Evolutionary conservation across 2,888 invertebrate genomes (phyloP).

Genomic region (Chymomyza caudatula): DNA sequence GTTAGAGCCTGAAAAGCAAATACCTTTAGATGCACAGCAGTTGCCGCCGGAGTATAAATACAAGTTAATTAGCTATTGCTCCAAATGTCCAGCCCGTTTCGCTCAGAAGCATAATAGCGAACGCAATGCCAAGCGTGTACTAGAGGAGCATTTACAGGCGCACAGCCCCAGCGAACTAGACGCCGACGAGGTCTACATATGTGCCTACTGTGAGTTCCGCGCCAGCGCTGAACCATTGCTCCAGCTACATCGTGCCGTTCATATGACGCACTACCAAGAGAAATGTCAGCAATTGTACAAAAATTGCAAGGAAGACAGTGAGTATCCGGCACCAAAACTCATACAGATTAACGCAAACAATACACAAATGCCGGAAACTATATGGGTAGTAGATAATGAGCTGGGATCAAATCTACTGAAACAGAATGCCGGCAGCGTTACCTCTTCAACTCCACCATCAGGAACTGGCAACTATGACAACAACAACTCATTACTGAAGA

Average conservation of each 20-base stretch:
- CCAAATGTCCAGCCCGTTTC: constrained; percentile 87
- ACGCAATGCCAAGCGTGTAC: constrained; percentile 84
- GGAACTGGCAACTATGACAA: constrained; percentile 51
- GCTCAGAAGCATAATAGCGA: constrained; percentile 79
- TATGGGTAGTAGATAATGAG: constrained; percentile 77
- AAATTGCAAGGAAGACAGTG: constrained; percentile 82
- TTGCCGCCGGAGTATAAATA: constrained; percentile 69
- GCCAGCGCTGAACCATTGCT: constrained; percentile 85
- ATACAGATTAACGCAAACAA: constrained; percentile 75
- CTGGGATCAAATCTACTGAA: constrained; percentile 49
- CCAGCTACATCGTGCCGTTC: constrained; percentile 84
- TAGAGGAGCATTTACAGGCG: constrained; percentile 83
- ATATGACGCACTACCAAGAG: constrained; percentile 88
- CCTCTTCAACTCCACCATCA: constrained; percentile 36
- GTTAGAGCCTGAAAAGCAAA: constrained; percentile 20
- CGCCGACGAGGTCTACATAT: constrained; percentile 79
- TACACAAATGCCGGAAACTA: constrained; percentile 62
- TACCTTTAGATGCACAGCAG: constrained; percentile 23
- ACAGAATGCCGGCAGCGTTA: constrained; percentile 31
- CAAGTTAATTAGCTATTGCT: constrained; percentile 84
- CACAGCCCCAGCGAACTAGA: constrained; percentile 45
- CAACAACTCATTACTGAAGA: constrained; percentile 73
- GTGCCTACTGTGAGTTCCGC: constrained; percentile 88
- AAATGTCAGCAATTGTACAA: constrained; percentile 84
- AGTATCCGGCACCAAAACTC: constrained; percentile 83